These are phyloP conservation scores for Pangasius larnaudii DNA, from an alignment of 2,797 vertebrate species.

Conservation along the genomic window DNA sequence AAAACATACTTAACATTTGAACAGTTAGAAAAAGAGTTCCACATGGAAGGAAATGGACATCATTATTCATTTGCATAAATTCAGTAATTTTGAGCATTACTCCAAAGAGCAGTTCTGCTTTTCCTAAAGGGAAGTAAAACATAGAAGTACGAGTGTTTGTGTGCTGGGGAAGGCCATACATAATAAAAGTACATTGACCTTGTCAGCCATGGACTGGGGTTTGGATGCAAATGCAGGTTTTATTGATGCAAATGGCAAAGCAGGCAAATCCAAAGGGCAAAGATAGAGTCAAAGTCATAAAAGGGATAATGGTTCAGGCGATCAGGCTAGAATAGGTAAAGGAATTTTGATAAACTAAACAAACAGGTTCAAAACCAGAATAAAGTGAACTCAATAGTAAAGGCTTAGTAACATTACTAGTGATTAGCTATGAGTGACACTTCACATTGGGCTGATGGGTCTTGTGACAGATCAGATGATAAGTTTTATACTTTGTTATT, in stretches of 20 bases:
- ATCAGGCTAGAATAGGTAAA: background rate
- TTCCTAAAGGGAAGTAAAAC: background rate
- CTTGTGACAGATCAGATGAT: background rate
- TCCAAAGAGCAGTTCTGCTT: background rate
- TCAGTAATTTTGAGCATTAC: background rate
- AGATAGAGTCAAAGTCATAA: background rate
- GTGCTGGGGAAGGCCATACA: background rate
- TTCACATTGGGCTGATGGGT: background rate
- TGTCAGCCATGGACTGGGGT: background rate
- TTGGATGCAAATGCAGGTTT: background rate
- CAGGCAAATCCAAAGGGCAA: background rate
- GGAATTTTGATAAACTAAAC: background rate
- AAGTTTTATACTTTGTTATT: background rate
- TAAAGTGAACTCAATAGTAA: background rate
- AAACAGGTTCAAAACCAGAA: background rate
- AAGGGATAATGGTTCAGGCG: background rate
- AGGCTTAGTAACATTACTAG: background rate
- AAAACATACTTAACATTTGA: slow-evolving; percentile 3
- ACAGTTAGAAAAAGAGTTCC: background rate
- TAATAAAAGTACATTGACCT: background rate
- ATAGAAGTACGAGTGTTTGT: background rate
- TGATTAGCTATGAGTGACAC: background rate
- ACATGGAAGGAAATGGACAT: background rate
- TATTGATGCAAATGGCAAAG: background rate
- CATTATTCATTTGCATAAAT: background rate